These are phyloP conservation scores for Callimorpha dominula DNA, from an alignment of 2,888 invertebrate genomes.

Conservation along the genomic window DNA sequence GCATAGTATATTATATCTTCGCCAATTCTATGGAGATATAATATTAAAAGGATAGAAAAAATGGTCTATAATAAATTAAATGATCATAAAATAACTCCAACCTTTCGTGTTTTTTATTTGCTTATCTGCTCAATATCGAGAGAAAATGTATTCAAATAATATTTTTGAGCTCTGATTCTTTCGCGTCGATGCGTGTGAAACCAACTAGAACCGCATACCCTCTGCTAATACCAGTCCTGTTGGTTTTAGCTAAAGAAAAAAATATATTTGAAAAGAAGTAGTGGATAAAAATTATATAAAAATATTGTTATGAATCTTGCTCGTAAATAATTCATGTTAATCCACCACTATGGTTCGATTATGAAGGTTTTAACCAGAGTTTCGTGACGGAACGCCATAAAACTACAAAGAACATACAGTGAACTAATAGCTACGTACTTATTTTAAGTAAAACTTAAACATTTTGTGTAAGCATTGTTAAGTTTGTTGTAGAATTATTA, in stretches of 20 bases:
- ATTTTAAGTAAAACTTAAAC: conserved; percentile 22
- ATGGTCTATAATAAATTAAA: too few relatives aligned
- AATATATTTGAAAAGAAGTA: background rate
- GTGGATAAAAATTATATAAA: background rate
- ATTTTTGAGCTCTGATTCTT: background rate
- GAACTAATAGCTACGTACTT: conserved; percentile 24
- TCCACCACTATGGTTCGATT: conserved; percentile 36
- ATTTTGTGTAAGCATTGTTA: conserved; percentile 20
- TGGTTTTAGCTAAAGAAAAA: too few relatives aligned
- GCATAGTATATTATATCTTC: background rate
- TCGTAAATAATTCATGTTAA: conserved; percentile 26
- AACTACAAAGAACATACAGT: conserved; percentile 24
- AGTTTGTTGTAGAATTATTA: conserved; percentile 10
- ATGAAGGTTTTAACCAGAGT: conserved; percentile 40
- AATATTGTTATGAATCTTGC: conserved; percentile 16
- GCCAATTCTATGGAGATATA: too few relatives aligned
- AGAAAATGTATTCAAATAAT: background rate
- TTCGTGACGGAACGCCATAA: conserved; percentile 45
- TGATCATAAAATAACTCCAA: too few relatives aligned
- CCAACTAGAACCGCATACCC: too few relatives aligned
- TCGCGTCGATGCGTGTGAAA: too few relatives aligned
- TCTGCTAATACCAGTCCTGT: too few relatives aligned
- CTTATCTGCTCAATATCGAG: background rate
- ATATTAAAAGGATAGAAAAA: too few relatives aligned
- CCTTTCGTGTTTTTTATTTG: background rate